A percentile compares a stretch with the other conserved stretches of the same genome.
These are phyloP conservation scores for Catostomus latipinnis DNA, from an alignment of 2,797 vertebrate genomes.

Conservation along the genomic window DNA sequence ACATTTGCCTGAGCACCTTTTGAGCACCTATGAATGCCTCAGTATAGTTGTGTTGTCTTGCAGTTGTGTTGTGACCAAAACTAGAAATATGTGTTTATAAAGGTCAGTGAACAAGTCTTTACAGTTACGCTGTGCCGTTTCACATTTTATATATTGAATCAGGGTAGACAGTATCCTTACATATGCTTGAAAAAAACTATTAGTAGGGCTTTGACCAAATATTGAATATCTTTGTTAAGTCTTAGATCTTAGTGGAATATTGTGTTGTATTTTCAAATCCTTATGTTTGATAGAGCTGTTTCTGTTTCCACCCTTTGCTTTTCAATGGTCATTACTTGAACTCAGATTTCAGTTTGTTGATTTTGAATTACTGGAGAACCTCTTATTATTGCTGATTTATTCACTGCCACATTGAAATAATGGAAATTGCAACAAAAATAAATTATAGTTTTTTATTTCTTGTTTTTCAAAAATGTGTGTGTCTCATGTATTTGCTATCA, in stretches of 20 bases:
- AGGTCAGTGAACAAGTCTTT: slow-evolving; percentile 70
- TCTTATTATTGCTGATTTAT: slow-evolving; percentile 86
- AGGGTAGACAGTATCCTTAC: slow-evolving; percentile 69
- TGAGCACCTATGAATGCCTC: slow-evolving; percentile 43
- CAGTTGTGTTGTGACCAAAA: slow-evolving; percentile 84
- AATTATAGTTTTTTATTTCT: slow-evolving; percentile 98
- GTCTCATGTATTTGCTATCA: slow-evolving; percentile 50
- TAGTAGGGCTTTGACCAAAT: slow-evolving; percentile 74
- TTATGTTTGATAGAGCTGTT: slow-evolving; percentile 39
- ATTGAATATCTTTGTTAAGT: slow-evolving; percentile 68
- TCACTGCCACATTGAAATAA: slow-evolving; percentile 93
- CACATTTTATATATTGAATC: slow-evolving; percentile 59
- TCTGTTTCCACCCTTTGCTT: slow-evolving; percentile 67
- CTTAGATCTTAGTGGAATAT: slow-evolving; percentile 67
- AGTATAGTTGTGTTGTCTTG: slow-evolving; percentile 80
- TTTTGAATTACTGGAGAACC: slow-evolving; percentile 86
- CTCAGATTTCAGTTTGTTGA: slow-evolving; percentile 74
- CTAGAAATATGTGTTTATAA: slow-evolving; percentile 70
- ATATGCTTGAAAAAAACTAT: slow-evolving; percentile 67
- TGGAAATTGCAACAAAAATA: slow-evolving; percentile 93
- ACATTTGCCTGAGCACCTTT: slow-evolving; percentile 63
- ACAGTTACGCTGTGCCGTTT: slow-evolving; percentile 69
- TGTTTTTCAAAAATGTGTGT: slow-evolving; percentile 62
- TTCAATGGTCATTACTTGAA: slow-evolving; percentile 83
- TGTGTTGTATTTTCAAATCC: slow-evolving; percentile 58